Percentiles rank a stretch among this genome's conserved stretches.
phyloP scores from a whole-genome alignment of 2,888 invertebrate species.

The Exephanes ischioxanthus region DNA sequence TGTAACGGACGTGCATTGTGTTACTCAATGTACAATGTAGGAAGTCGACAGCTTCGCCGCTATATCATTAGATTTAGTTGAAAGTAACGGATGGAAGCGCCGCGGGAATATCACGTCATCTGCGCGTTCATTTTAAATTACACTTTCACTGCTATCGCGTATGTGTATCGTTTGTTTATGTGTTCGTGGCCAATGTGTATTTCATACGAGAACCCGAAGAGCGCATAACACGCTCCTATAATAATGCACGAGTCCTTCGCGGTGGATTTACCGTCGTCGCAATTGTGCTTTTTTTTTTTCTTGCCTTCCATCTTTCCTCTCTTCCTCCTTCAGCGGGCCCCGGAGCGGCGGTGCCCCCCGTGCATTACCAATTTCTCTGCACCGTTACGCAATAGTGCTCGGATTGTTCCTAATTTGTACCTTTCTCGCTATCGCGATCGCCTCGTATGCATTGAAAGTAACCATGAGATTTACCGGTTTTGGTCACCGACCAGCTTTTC shows the following conservation, averaged over 20 bases:
- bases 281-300: slow-evolving; percentile 9
- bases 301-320: slow-evolving; percentile 40
- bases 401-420: slow-evolving; percentile 51
- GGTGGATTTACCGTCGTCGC: slow-evolving; percentile 54
- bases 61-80: slow-evolving; percentile 71
- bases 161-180: slow-evolving; percentile 10
- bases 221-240: slow-evolving; percentile 67
- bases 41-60: slow-evolving; percentile 68
- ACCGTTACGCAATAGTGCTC: slow-evolving; percentile 58
- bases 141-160: slow-evolving; percentile 69
- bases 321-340: slow-evolving; percentile 46
- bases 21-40: slow-evolving; percentile 70
- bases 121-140: slow-evolving; percentile 69
- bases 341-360: slow-evolving; percentile 1
- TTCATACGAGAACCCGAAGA: slow-evolving; percentile 50
- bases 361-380: slow-evolving; percentile 58
- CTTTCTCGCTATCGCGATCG: slow-evolving; percentile 46
- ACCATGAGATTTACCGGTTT: slow-evolving; percentile 27
- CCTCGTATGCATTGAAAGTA: slow-evolving; percentile 24
- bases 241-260: slow-evolving; percentile 64
- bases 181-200: slow-evolving; percentile 18
- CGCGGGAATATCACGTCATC: slow-evolving; percentile 70
- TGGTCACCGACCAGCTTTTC: slow-evolving; percentile 3
- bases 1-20: slow-evolving; percentile 62
- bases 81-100: slow-evolving; percentile 72